Conservation (phyloP, 2,888 invertebrate species). For the Drosophila falleni region DNA sequence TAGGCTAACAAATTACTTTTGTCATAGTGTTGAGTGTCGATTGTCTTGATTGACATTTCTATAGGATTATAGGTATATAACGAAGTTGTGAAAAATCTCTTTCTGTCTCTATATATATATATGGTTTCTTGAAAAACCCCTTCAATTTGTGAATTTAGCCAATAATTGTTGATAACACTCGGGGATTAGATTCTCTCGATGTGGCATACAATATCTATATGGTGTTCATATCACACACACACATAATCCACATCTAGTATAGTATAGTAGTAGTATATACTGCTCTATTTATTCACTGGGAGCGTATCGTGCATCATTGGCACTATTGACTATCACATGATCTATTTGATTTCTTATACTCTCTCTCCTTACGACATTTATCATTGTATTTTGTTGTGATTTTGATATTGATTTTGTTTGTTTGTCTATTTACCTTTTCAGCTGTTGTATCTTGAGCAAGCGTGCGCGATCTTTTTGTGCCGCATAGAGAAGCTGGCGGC, state of each 20-base stretch:
- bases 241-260: conserved; percentile 9
- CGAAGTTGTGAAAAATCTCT: conserved; percentile 20
- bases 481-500: conserved; percentile 83
- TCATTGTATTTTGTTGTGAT: conserved; percentile 14
- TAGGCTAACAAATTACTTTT: conserved; percentile 57
- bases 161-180: conserved; percentile 39
- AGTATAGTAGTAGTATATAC: conserved; percentile 11
- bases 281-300: conserved; percentile 26
- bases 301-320: conserved; percentile 19
- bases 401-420: conserved; percentile 37
- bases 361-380: conserved; percentile 2
- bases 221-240: conserved; percentile 31
- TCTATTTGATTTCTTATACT: conserved; percentile 5
- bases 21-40: conserved; percentile 50
- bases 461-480: conserved; percentile 85
- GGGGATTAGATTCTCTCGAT: conserved; percentile 5
- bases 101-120: neutral
- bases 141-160: conserved; percentile 48
- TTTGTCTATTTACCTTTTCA: conserved; percentile 84
- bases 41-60: conserved; percentile 25
- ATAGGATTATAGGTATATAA: conserved; percentile 29
- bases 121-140: conserved; percentile 14
- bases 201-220: conserved; percentile 31
- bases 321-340: conserved; percentile 27
- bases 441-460: conserved; percentile 84